A percentile compares a stretch with the other conserved stretches of the same genome.
phyloP scores from a whole-genome alignment of 2,888 invertebrate genomes.

The Melinopterus prodromus region DNA sequence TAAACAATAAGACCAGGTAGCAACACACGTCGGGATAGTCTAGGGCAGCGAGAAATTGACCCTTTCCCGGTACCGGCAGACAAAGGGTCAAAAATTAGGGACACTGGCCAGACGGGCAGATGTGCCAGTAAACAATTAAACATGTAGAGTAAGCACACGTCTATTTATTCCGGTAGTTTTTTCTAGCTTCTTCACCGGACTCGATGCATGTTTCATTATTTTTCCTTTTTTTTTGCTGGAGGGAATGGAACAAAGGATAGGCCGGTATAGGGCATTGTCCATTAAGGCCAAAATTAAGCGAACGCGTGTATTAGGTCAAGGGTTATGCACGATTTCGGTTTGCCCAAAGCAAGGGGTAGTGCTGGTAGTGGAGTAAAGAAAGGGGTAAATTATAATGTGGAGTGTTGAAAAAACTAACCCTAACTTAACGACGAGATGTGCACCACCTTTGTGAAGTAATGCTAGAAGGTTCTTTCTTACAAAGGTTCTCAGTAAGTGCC shows the following conservation, averaged over 20 bases:
- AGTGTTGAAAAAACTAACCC: not conserved
- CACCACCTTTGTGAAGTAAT: too few species aligned
- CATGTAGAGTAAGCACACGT: not conserved
- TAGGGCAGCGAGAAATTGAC: not conserved
- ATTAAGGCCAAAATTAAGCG: not conserved
- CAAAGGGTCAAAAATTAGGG: slow-evolving; percentile 44
- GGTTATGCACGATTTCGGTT: slow-evolving; percentile 5
- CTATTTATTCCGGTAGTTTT: slow-evolving; percentile 24
- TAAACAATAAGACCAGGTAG: not conserved
- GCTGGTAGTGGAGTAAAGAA: not conserved
- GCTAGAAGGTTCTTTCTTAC: not conserved
- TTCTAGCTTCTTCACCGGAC: slow-evolving; percentile 8
- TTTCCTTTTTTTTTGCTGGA: slow-evolving; percentile 5
- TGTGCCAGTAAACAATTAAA: slow-evolving; percentile 31
- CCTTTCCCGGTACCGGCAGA: slow-evolving; percentile 35
- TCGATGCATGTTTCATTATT: slow-evolving; percentile 14
- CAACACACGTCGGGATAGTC: not conserved
- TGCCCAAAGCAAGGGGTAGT: not conserved
- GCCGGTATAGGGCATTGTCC: not conserved
- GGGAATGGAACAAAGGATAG: not conserved
- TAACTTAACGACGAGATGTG: not conserved
- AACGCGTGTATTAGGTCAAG: slow-evolving; percentile 15
- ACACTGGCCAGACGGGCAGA: slow-evolving; percentile 43
- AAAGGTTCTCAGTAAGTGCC: not conserved
- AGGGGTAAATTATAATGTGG: not conserved